Evolutionary conservation across 2,797 vertebrate species (phyloP).

Genomic region (Ispidina lecontei): DNA sequence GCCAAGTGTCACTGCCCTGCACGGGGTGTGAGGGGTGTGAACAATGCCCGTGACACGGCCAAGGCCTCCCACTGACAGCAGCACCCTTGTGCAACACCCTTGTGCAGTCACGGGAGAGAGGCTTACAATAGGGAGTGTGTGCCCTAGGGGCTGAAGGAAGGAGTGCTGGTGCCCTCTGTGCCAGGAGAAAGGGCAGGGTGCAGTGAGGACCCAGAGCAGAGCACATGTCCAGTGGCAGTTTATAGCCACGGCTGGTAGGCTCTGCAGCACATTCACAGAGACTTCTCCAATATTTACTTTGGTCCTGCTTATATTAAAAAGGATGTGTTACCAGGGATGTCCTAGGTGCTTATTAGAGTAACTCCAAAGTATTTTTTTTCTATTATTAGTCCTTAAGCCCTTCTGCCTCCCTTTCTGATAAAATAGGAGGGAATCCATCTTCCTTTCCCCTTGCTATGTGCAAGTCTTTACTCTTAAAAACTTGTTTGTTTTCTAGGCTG

Average conservation of each 20-base stretch:
- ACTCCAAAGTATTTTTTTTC: neutral
- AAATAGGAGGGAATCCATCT: neutral
- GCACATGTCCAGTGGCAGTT: neutral
- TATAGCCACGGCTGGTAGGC: neutral
- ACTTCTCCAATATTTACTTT: neutral
- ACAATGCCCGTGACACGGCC: neutral
- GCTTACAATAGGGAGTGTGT: too few species aligned
- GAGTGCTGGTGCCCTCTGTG: rapidly evolving
- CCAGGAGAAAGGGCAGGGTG: neutral
- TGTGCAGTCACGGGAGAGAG: neutral
- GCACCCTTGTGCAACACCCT: neutral
- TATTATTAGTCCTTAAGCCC: neutral
- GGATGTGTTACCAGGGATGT: neutral
- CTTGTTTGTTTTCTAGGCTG: neutral
- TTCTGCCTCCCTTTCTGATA: neutral
- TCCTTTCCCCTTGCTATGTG: neutral
- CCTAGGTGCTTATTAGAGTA: neutral
- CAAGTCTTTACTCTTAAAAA: neutral
- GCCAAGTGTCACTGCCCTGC: neutral
- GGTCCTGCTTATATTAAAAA: neutral
- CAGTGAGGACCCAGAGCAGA: neutral
- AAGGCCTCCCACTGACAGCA: neutral
- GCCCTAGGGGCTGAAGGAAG: neutral
- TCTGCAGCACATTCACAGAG: neutral
- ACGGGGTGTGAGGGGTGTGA: neutral